These are phyloP conservation scores for Tipula vernalis DNA, from an alignment of 2,888 invertebrate species.

Conservation along the genomic window DNA sequence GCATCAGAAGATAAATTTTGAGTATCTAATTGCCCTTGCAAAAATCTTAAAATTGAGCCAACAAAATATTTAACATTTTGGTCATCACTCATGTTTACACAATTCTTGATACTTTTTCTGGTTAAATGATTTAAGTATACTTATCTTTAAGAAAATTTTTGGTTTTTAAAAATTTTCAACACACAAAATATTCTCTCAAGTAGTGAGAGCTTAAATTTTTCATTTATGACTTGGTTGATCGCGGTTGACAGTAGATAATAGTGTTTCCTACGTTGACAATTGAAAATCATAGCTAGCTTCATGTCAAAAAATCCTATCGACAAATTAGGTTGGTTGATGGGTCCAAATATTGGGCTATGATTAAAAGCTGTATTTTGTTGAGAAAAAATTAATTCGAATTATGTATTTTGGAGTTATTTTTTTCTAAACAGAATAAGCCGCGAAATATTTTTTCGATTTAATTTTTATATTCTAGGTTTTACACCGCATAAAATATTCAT, in stretches of 20 bases:
- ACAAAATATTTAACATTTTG: slow-evolving; percentile 23
- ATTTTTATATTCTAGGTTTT: too few relatives aligned
- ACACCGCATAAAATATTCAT: too few relatives aligned
- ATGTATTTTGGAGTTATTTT: too few relatives aligned
- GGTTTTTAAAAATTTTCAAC: background rate
- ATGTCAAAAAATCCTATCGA: background rate
- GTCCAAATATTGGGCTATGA: too few relatives aligned
- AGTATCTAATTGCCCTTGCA: slow-evolving; percentile 29
- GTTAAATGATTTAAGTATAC: background rate
- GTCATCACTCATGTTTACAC: slow-evolving; percentile 1
- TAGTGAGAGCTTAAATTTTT: background rate
- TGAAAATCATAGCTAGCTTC: background rate
- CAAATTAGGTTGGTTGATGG: background rate
- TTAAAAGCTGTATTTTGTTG: too few relatives aligned
- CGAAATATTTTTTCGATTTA: too few relatives aligned
- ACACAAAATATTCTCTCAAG: background rate
- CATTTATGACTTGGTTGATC: background rate
- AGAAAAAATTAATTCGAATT: too few relatives aligned
- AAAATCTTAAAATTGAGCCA: slow-evolving; percentile 29
- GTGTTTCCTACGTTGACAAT: background rate
- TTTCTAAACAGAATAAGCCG: too few relatives aligned
- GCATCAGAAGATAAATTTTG: slow-evolving; percentile 28
- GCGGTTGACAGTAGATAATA: background rate
- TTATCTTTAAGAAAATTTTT: background rate
- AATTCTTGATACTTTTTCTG: background rate